Evolutionary conservation across 2,113 vertebrate species (phyloP), one percentile per base, ranked within the genome.

Genomic region (Psilopsiagon aurifrons): DNA sequence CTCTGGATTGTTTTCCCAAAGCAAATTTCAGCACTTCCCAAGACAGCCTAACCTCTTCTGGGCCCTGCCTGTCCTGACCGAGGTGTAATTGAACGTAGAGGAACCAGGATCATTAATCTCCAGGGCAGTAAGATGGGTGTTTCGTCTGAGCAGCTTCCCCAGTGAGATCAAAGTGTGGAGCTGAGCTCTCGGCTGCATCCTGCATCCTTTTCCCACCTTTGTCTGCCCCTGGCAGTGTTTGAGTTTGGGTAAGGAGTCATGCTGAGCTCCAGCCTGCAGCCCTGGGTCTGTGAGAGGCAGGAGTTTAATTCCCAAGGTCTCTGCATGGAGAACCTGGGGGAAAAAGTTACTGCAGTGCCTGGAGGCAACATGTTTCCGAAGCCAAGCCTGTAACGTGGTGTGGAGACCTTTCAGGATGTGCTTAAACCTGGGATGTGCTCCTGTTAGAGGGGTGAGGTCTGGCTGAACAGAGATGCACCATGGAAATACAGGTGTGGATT

Each of bases 331-430:
- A 59, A 60, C 18, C 24, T 10, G 14, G 22, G 46, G 18, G 19
- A 4, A 27, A 27, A 24, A 33, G 27, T 41, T 54, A 37, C 60
- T 18, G 35, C 13, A 4, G 41, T 3, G 15, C 19, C 54, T 33
- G 68, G 19, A 46, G 54, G 19, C 10, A 14, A 29, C 25, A 3
- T 0, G 4, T 24, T 51, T 31, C 41, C 22, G 39, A 59, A 86
- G 47, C 41, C 39, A 1, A 17, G 41, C 12, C 43, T 10, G 63
- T 20, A 24, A 29, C 0, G 1, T 23, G 11, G n/a, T 5, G 0
- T 4, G 13, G 31, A 68, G 60, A 19, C 0, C 1, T 17, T 63
- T 59, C 37, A 2, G 11, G 12, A 20, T 5, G 0, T 47, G 24
- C 39, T 44, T 41, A 13, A 35, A 31, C 17, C 62, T 12, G 51